Evolutionary conservation across 2,113 vertebrate species (phyloP).

Genomic region (Peromyscus polionotus): DNA sequence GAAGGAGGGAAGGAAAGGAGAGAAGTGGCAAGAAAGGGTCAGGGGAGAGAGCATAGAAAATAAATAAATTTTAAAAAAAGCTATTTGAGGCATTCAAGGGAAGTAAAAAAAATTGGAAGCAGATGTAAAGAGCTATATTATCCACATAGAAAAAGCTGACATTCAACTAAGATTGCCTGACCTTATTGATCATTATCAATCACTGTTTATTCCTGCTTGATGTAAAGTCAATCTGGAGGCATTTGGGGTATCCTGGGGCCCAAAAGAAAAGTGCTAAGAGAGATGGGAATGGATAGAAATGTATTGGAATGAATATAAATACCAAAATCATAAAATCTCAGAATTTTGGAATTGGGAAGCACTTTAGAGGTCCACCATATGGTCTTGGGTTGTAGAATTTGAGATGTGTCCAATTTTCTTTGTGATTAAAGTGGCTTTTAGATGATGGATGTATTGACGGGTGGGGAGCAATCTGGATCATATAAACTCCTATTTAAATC

Average conservation of each 20-base stretch:
- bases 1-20: fast-evolving
- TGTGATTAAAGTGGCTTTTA: not conserved
- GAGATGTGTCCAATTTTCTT: not conserved
- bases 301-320: not conserved
- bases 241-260: not conserved
- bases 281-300: fast-evolving
- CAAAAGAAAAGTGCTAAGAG: too few relatives aligned
- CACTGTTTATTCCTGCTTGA: not conserved
- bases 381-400: not conserved
- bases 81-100: not conserved
- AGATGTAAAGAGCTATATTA: not conserved
- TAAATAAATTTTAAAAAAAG: not conserved
- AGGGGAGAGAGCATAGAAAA: not conserved
- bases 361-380: not conserved
- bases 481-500: slow-evolving; percentile 43
- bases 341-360: not conserved
- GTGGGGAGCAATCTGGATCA: slow-evolving; percentile 11
- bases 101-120: not conserved
- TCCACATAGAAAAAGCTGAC: not conserved
- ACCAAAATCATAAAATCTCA: not conserved
- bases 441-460: not conserved
- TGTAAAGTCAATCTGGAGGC: not conserved
- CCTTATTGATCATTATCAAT: not conserved
- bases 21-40: not conserved
- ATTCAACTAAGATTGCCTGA: not conserved